Evolutionary conservation across 1,140 invertebrate genomes (phyloP).

Genomic region (Micrasema longulum): DNA sequence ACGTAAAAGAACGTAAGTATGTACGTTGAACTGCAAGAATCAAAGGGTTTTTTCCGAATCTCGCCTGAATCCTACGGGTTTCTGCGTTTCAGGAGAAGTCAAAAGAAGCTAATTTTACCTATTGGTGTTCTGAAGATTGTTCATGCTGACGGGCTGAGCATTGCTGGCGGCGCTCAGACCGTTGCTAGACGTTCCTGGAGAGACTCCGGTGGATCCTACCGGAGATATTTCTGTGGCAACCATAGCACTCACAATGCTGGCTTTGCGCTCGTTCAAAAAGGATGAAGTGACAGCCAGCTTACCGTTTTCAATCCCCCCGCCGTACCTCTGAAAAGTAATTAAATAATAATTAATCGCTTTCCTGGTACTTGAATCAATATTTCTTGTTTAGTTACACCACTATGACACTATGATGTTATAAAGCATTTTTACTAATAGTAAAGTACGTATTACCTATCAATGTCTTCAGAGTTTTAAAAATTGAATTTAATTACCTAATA

Average conservation of each 20-base stretch:
- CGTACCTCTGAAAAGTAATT: conserved; percentile 30
- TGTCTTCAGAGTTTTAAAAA: too few relatives aligned
- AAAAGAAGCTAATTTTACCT: too few relatives aligned
- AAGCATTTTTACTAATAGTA: not conserved
- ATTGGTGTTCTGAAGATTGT: not conserved
- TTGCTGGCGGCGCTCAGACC: conserved; percentile 36
- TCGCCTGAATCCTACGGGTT: too few relatives aligned
- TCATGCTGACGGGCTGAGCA: conserved; percentile 51
- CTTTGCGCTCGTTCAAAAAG: conserved; percentile 61
- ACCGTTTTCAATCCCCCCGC: conserved; percentile 59
- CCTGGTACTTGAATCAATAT: not conserved
- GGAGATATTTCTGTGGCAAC: conserved; percentile 63
- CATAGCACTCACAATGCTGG: conserved; percentile 62
- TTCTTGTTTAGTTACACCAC: too few relatives aligned
- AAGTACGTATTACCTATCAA: not conserved
- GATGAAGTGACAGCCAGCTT: conserved; percentile 62
- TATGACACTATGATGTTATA: too few relatives aligned
- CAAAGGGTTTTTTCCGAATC: too few relatives aligned
- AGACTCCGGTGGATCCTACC: conserved; percentile 63
- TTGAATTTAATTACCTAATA: too few relatives aligned
- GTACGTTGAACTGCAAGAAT: too few relatives aligned
- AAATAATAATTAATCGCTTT: too few relatives aligned
- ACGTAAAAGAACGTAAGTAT: too few relatives aligned
- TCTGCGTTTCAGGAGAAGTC: too few relatives aligned
- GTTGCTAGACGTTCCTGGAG: conserved; percentile 62